phyloP scores from a whole-genome alignment of 1,140 invertebrate genomes.

The Achatina immaculata region DNA sequence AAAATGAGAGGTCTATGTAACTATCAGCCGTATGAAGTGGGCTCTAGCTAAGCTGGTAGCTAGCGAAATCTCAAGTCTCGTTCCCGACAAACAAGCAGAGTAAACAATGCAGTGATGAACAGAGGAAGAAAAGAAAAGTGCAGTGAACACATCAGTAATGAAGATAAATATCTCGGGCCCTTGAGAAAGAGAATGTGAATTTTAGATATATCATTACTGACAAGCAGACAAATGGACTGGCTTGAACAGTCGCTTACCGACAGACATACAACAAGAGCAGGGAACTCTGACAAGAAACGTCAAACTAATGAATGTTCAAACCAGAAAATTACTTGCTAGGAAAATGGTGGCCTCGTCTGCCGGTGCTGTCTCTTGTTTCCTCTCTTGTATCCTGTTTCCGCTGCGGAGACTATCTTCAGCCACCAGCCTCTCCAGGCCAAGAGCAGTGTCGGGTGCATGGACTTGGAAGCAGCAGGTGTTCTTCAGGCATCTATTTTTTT shows the following conservation, averaged over 20 bases:
- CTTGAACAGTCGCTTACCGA: background rate
- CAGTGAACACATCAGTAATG: too few species aligned
- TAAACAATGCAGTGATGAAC: too few species aligned
- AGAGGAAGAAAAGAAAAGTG: too few species aligned
- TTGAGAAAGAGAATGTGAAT: too few species aligned
- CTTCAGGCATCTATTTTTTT: background rate
- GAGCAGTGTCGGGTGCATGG: background rate
- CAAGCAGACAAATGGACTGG: background rate
- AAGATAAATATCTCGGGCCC: too few species aligned
- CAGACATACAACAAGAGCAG: background rate
- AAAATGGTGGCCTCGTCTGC: background rate
- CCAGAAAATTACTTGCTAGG: background rate
- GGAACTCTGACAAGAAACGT: background rate
- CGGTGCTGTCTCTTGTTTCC: background rate
- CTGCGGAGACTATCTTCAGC: background rate
- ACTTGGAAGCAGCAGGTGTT: background rate
- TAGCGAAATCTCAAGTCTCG: too few species aligned
- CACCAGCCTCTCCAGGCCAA: background rate
- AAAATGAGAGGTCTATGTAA: too few species aligned
- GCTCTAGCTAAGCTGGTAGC: too few species aligned
- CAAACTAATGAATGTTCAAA: slow-evolving; percentile 1
- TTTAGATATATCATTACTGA: slow-evolving; percentile 10
- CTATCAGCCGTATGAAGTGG: too few species aligned
- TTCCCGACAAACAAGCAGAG: too few species aligned
- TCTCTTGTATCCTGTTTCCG: background rate